Percentiles rank a stretch among this genome's conserved stretches.
Conservation (phyloP, 2,797 vertebrate genomes). For the Monodelphis domestica region DNA sequence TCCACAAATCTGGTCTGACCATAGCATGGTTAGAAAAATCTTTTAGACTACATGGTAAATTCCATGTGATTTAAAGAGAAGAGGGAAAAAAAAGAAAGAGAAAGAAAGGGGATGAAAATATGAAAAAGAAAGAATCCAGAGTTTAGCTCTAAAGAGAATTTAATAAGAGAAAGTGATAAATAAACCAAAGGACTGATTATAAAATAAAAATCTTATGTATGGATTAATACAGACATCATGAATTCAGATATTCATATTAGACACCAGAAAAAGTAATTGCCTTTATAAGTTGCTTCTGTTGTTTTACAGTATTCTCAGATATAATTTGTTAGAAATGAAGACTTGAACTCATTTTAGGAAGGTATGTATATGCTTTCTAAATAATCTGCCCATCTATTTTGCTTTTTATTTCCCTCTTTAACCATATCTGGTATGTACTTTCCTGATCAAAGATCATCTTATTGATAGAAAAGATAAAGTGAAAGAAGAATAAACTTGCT, state of each 20-base stretch:
- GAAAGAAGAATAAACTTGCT: not conserved
- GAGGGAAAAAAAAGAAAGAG: not conserved
- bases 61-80: not conserved
- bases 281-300: not conserved
- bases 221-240: too few relatives aligned
- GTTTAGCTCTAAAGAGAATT: too few relatives aligned
- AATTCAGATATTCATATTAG: too few relatives aligned
- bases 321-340: not conserved
- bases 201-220: too few relatives aligned
- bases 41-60: not conserved
- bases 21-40: not conserved
- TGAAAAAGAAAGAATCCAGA: too few relatives aligned
- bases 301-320: not conserved
- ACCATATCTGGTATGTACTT: not conserved
- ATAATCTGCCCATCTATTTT: not conserved
- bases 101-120: not conserved
- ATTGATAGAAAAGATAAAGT: not conserved
- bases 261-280: not conserved
- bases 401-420: not conserved
- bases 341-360: not conserved
- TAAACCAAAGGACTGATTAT: too few relatives aligned
- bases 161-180: too few relatives aligned
- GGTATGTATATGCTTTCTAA: not conserved
- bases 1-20: not conserved
- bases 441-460: not conserved